Percentiles rank a stretch among this genome's conserved stretches.
These are phyloP conservation scores for Barnardius zonarius DNA, from an alignment of 2,113 vertebrate species.

Conservation along the genomic window DNA sequence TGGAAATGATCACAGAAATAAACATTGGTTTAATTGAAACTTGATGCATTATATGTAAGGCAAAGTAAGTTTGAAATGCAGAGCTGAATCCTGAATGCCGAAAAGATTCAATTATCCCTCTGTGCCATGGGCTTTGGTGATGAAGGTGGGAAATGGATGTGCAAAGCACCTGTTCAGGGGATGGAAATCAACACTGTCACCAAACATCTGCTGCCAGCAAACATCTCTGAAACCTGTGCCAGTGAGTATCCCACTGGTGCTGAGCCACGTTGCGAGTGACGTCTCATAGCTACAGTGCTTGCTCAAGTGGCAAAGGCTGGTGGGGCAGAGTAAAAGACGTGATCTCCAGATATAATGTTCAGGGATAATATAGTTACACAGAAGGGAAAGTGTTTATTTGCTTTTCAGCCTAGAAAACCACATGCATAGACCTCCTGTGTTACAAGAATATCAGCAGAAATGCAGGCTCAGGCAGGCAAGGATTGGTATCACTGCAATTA, in stretches of 20 bases:
- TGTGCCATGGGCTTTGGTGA: background rate
- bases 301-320: background rate
- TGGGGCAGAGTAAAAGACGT: background rate
- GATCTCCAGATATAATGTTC: background rate
- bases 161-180: background rate
- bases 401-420: background rate
- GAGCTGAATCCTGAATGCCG: background rate
- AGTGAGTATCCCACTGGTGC: background rate
- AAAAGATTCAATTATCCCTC: background rate
- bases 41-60: rapidly evolving
- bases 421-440: rapidly evolving
- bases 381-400: background rate
- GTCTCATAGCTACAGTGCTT: background rate
- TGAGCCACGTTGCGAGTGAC: background rate
- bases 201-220: background rate
- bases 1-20: background rate
- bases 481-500: background rate
- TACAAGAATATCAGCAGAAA: background rate
- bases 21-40: background rate
- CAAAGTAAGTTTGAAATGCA: background rate
- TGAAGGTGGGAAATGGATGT: background rate
- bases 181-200: background rate
- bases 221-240: background rate
- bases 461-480: background rate
- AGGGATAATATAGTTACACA: background rate